Conservation (phyloP, 1,140 invertebrate species). For the Vollenhovia emeryi region DNA sequence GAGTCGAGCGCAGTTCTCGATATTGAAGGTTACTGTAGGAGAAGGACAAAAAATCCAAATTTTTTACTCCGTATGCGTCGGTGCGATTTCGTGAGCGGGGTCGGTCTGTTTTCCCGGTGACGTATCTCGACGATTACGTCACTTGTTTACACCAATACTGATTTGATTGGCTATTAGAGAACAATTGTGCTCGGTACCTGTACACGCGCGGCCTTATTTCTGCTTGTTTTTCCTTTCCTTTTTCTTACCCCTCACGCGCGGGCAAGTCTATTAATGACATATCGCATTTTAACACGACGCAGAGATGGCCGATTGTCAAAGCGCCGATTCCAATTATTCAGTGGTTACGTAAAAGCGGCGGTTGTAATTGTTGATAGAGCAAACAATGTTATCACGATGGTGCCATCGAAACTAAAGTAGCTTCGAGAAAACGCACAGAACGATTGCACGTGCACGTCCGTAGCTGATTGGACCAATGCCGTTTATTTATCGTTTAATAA, state of each 20-base stretch:
- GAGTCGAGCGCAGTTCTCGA: background rate
- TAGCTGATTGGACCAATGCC: background rate
- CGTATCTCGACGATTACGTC: slow-evolving; percentile 43
- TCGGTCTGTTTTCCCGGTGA: background rate
- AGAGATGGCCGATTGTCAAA: background rate
- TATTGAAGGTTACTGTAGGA: background rate
- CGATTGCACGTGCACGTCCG: background rate
- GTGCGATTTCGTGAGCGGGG: background rate
- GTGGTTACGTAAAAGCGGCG: slow-evolving; percentile 30
- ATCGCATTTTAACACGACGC: background rate
- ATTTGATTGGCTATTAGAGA: slow-evolving; percentile 51
- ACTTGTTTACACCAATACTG: slow-evolving; percentile 30
- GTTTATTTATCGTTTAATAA: background rate
- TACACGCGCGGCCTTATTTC: background rate
- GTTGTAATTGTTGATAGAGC: slow-evolving; percentile 31
- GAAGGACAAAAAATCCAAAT: background rate
- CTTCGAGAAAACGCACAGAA: background rate
- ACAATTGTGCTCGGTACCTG: slow-evolving; percentile 18
- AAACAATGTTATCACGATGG: slow-evolving; percentile 26
- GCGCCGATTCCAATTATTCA: slow-evolving; percentile 12
- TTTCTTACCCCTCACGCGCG: background rate
- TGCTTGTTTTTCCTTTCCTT: background rate
- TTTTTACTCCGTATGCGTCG: too few species aligned
- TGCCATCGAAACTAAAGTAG: background rate
- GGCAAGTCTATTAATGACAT: background rate